phyloP scores from a whole-genome alignment of 1,140 invertebrate genomes.

The Micrasema minimum region DNA sequence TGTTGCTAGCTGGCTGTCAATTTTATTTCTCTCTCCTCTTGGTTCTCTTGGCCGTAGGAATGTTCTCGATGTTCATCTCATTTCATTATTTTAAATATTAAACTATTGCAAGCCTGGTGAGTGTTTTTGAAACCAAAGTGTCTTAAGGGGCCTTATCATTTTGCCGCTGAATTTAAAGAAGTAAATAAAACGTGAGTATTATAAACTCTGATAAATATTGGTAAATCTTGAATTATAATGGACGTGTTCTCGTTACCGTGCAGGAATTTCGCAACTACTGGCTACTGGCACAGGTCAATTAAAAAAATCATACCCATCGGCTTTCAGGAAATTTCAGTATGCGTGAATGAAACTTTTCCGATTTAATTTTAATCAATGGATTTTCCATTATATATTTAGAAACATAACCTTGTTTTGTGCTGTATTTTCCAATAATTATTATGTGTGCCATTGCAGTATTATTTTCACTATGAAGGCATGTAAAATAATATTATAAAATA shows the following conservation, averaged over 20 bases:
- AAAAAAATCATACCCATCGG: neutral
- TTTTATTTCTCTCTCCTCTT: constrained; percentile 30
- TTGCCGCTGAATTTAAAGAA: constrained; percentile 38
- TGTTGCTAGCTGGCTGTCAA: constrained; percentile 31
- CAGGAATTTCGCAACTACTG: constrained; percentile 8
- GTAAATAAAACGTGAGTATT: constrained; percentile 24
- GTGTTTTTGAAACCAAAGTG: constrained; percentile 40
- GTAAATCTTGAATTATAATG: constrained; percentile 13
- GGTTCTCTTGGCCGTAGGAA: constrained; percentile 9
- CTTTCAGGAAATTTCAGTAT: neutral
- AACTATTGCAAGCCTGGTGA: constrained; percentile 45
- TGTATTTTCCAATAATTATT: neutral
- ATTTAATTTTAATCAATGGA: too few species aligned
- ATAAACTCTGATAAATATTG: constrained; percentile 6
- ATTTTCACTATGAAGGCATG: too few species aligned
- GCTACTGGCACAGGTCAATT: constrained; percentile 20
- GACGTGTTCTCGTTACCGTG: neutral
- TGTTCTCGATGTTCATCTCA: constrained; percentile 33
- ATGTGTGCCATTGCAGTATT: neutral
- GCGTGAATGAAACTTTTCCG: too few species aligned
- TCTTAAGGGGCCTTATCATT: constrained; percentile 40
- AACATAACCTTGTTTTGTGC: constrained; percentile 11
- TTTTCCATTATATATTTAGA: neutral
- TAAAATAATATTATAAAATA: too few species aligned
- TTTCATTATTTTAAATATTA: constrained; percentile 46